Evolutionary conservation across 2,797 vertebrate genomes (phyloP).

Genomic region (Peromyscus nudipes): DNA sequence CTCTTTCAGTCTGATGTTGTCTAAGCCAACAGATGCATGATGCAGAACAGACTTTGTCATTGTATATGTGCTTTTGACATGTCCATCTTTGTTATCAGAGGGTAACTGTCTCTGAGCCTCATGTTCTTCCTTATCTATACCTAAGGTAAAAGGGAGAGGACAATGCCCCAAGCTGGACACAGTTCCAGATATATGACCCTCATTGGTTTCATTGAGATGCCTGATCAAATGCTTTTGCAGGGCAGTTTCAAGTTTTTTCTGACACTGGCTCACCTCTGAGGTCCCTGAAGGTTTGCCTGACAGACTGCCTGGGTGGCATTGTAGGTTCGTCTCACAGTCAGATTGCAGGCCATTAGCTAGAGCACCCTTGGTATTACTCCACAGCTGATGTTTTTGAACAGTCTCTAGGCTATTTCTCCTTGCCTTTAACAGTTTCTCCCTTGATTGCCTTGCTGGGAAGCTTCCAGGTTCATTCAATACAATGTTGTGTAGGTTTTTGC

Average conservation of each 20-base stretch:
- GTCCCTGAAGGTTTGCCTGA: neutral
- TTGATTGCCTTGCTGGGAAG: neutral
- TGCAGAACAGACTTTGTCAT: neutral
- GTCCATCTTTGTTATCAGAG: neutral
- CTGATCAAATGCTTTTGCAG: constrained; percentile 12
- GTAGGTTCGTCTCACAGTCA: neutral
- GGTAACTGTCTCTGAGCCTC: neutral
- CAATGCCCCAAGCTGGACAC: neutral
- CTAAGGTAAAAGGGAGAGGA: neutral
- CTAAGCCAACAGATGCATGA: neutral
- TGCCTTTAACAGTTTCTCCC: neutral
- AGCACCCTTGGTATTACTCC: neutral
- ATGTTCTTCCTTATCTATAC: neutral
- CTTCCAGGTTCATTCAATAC: neutral
- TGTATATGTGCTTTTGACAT: neutral
- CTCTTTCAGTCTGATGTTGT: neutral
- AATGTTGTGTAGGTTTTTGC: neutral
- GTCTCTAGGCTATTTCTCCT: neutral
- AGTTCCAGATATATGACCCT: neutral
- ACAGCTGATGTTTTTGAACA: neutral
- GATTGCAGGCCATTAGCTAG: neutral
- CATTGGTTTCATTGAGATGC: constrained; percentile 22
- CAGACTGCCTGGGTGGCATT: neutral
- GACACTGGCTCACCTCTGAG: neutral
- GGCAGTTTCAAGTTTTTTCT: neutral